A percentile compares a stretch with the other conserved stretches of the same genome.
Conservation (phyloP, 2,888 invertebrate genomes). For the Phyllotreta striolata region DNA sequence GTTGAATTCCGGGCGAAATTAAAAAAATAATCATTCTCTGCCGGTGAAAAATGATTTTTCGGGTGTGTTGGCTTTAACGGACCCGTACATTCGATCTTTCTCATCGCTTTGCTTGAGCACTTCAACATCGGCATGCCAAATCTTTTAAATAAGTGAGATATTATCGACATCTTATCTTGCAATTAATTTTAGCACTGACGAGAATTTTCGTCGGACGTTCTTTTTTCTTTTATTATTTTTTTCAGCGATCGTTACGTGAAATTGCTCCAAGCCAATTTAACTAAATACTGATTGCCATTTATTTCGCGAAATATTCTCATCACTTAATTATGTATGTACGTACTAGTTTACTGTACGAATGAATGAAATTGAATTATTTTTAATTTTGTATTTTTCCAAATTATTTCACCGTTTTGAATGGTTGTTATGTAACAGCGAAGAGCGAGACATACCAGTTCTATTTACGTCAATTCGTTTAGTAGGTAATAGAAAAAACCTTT, state of each 20-base stretch:
- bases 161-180: conserved; percentile 27
- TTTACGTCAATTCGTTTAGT: conserved; percentile 29
- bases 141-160: conserved; percentile 34
- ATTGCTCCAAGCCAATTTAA: no score
- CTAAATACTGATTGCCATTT: no score
- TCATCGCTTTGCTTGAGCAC: conserved; percentile 39
- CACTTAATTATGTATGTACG: no score
- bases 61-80: conserved; percentile 36
- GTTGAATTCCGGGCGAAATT: no score
- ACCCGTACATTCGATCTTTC: conserved; percentile 40
- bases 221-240: conserved; percentile 15
- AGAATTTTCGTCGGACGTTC: conserved; percentile 22
- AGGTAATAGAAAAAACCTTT: conserved; percentile 29
- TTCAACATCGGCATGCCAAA: conserved; percentile 29
- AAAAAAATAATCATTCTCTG: conserved; percentile 18
- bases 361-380: no score
- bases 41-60: conserved; percentile 29
- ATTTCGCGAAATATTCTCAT: no score
- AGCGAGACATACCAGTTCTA: conserved; percentile 29
- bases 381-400: background rate
- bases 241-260: background rate
- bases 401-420: conserved; percentile 25
- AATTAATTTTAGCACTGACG: conserved; percentile 27
- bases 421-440: conserved; percentile 27
- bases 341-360: no score